Conservation (phyloP, 2,888 invertebrate genomes). For the Aporophyla nigra region DNA sequence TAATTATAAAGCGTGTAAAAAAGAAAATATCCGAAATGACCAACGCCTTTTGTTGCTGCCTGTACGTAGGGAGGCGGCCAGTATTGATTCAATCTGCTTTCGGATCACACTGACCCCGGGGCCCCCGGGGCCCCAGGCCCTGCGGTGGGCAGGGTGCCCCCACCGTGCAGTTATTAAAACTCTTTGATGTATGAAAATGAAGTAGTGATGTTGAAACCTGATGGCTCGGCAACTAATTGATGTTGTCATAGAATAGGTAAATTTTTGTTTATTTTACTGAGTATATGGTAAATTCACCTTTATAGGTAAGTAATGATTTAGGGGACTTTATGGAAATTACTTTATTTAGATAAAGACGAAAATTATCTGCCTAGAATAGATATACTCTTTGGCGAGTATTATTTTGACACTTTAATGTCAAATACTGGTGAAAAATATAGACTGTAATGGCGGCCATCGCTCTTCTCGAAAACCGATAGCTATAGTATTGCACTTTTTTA, state of each 20-base stretch:
- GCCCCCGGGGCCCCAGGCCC: not conserved
- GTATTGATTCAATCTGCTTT: slow-evolving; percentile 57
- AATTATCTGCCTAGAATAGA: not conserved
- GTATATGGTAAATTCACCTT: not conserved
- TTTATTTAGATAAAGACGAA: not conserved
- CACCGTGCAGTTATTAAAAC: slow-evolving; percentile 51
- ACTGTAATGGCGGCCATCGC: no score
- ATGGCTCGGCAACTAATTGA: slow-evolving; percentile 1
- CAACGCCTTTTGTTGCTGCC: not conserved
- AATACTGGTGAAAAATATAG: no score
- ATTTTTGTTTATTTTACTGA: not conserved
- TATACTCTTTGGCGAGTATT: no score
- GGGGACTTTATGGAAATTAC: not conserved
- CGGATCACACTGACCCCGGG: slow-evolving; percentile 35
- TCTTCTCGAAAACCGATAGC: no score
- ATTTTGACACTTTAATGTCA: no score
- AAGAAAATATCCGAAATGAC: not conserved
- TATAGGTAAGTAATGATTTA: not conserved
- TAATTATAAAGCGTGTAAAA: no score
- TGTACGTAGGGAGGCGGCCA: slow-evolving; percentile 30
- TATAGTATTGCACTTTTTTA: no score
- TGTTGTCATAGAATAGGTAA: not conserved
- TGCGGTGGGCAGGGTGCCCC: not conserved
- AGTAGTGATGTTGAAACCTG: slow-evolving; percentile 1
- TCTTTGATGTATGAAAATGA: slow-evolving; percentile 51